These are phyloP conservation scores for Marmota monax DNA, from an alignment of 2,113 vertebrate genomes.

Conservation along the genomic window DNA sequence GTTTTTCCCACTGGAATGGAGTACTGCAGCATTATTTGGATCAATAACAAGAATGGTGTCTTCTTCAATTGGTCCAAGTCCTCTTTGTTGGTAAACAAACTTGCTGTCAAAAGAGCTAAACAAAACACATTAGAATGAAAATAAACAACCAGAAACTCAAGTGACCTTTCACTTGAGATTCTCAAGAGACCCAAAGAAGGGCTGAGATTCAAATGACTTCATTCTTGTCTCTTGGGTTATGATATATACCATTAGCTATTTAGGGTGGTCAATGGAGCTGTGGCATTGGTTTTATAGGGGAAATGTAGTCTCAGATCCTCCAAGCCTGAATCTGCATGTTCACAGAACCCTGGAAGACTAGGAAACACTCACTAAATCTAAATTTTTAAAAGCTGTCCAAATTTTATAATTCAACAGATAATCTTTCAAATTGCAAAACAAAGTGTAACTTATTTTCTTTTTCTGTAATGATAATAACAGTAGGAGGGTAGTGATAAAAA, in stretches of 20 bases:
- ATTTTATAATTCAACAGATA: slow-evolving; percentile 9
- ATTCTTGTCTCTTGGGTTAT: not conserved
- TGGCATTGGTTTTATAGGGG: not conserved
- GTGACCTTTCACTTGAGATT: not conserved
- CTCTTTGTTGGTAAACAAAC: slow-evolving; percentile 93
- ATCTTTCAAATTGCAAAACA: slow-evolving; percentile 44
- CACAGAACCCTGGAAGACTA: not conserved
- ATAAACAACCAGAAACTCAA: slow-evolving; percentile 39
- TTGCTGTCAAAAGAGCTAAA: slow-evolving; percentile 94
- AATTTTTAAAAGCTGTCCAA: not conserved
- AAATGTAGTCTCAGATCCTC: not conserved
- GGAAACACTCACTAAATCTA: not conserved
- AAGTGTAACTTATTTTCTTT: slow-evolving; percentile 8
- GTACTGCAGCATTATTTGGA: slow-evolving; percentile 89
- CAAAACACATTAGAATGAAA: slow-evolving; percentile 70
- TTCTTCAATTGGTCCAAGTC: slow-evolving; percentile 95
- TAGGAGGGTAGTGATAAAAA: not conserved
- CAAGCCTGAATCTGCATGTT: not conserved
- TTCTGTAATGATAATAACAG: not conserved
- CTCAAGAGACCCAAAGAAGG: not conserved
- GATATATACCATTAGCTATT: not conserved
- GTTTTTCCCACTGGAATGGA: slow-evolving; percentile 93
- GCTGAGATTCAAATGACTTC: not conserved
- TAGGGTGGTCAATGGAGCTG: not conserved
- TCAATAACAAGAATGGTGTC: slow-evolving; percentile 95